These are phyloP conservation scores for Cataglyphis livida DNA, from an alignment of 2,888 invertebrate genomes.

Conservation along the genomic window DNA sequence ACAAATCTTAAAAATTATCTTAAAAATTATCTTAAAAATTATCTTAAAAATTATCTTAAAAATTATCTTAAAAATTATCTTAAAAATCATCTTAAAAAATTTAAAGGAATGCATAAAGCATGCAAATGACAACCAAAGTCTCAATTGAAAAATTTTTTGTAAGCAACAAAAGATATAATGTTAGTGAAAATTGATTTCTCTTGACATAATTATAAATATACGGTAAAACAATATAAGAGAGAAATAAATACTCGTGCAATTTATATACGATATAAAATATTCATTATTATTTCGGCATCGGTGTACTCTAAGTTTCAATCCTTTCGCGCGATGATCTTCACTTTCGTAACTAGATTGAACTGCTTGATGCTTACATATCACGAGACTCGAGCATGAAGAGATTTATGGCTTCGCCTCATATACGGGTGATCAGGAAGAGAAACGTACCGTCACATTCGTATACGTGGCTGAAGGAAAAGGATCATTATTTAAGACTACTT, in stretches of 20 bases:
- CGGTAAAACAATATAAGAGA: not conserved
- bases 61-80: not conserved
- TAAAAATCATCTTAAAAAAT: not conserved
- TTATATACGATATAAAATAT: not conserved
- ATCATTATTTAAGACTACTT: slow-evolving; percentile 61
- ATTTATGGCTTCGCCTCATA: slow-evolving; percentile 75
- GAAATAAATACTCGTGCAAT: not conserved
- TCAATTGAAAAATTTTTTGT: not conserved
- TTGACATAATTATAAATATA: not conserved
- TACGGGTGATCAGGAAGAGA: slow-evolving; percentile 73
- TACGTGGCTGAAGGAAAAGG: slow-evolving; percentile 60
- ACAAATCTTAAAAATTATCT: not conserved
- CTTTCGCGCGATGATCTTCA: slow-evolving; percentile 54
- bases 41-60: not conserved
- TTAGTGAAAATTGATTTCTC: not conserved
- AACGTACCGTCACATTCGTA: slow-evolving; percentile 68
- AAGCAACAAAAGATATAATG: not conserved
- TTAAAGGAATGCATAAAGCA: not conserved
- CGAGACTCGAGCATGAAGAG: slow-evolving; percentile 63
- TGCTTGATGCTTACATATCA: slow-evolving; percentile 63
- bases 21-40: not conserved
- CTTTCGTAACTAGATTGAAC: slow-evolving; percentile 74
- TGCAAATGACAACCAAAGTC: not conserved
- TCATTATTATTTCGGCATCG: slow-evolving; percentile 3
- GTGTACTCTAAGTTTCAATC: slow-evolving; percentile 52